Evolutionary conservation across 2,888 invertebrate genomes (phyloP).

Genomic region (Apamea monoglypha): DNA sequence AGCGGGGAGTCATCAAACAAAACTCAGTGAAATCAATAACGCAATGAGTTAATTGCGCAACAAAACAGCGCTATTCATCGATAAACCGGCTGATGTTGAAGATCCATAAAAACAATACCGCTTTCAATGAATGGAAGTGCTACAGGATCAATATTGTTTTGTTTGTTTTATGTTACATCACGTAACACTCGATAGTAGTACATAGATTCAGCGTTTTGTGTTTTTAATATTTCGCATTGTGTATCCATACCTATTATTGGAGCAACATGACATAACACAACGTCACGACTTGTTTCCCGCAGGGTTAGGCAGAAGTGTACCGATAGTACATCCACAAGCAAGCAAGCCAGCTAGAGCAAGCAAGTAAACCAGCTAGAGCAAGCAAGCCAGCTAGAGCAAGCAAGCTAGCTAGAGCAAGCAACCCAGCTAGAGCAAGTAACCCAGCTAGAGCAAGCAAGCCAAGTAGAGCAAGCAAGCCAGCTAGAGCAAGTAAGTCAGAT

Average conservation of each 20-base stretch:
- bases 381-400: too few relatives aligned
- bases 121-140: slow-evolving; percentile 39
- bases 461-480: too few relatives aligned
- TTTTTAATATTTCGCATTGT: slow-evolving; percentile 1
- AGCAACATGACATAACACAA: background rate
- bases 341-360: background rate
- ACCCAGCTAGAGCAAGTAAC: too few relatives aligned
- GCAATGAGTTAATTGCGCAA: slow-evolving; percentile 89
- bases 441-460: too few relatives aligned
- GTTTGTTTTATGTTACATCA: slow-evolving; percentile 24
- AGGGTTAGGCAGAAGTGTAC: too few relatives aligned
- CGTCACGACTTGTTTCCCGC: background rate
- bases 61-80: slow-evolving; percentile 75
- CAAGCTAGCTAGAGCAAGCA: too few relatives aligned
- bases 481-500: too few relatives aligned
- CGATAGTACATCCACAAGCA: background rate
- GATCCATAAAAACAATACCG: slow-evolving; percentile 71
- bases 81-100: slow-evolving; percentile 65
- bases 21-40: slow-evolving; percentile 88
- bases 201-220: background rate
- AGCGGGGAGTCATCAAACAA: slow-evolving; percentile 83
- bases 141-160: slow-evolving; percentile 18
- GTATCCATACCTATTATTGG: background rate
- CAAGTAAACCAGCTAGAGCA: background rate
- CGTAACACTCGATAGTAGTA: background rate